Evolutionary conservation across 2,888 invertebrate genomes (phyloP).

Genomic region (Scrobipalpa atriplicella): DNA sequence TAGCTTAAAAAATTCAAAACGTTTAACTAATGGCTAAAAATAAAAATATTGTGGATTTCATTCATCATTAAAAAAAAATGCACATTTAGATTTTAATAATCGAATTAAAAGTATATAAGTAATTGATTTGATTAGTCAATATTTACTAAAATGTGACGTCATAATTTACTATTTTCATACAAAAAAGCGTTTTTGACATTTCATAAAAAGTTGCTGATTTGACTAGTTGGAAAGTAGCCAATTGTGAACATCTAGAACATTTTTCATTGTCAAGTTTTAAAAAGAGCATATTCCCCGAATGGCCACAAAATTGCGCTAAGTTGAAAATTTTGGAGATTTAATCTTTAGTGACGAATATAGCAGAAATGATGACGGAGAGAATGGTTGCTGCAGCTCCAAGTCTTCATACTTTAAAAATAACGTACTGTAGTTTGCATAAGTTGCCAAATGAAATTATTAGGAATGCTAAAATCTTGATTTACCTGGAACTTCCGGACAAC

Average conservation of each 20-base stretch:
- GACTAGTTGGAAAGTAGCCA: too few relatives aligned
- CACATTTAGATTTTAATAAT: too few relatives aligned
- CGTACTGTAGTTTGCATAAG: neutral
- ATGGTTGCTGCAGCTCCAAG: neutral
- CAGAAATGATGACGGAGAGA: neutral
- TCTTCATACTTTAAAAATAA: neutral
- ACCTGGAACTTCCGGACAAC: constrained; percentile 9
- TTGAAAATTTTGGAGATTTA: neutral
- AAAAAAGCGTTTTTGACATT: too few relatives aligned
- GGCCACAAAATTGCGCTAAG: neutral
- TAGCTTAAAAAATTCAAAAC: too few relatives aligned
- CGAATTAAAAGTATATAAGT: too few relatives aligned
- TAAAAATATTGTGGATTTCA: too few relatives aligned
- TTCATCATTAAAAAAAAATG: too few relatives aligned
- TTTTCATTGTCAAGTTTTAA: neutral
- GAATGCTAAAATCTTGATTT: neutral
- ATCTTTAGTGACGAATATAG: neutral
- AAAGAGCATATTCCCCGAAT: neutral
- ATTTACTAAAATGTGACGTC: too few relatives aligned
- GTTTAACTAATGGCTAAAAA: too few relatives aligned
- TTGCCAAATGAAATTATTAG: neutral
- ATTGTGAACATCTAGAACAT: neutral
- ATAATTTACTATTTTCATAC: too few relatives aligned
- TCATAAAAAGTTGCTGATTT: too few relatives aligned
- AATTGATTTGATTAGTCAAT: too few relatives aligned